phyloP scores from a whole-genome alignment of 2,797 vertebrate species.

The Champsocephalus gunnari region DNA sequence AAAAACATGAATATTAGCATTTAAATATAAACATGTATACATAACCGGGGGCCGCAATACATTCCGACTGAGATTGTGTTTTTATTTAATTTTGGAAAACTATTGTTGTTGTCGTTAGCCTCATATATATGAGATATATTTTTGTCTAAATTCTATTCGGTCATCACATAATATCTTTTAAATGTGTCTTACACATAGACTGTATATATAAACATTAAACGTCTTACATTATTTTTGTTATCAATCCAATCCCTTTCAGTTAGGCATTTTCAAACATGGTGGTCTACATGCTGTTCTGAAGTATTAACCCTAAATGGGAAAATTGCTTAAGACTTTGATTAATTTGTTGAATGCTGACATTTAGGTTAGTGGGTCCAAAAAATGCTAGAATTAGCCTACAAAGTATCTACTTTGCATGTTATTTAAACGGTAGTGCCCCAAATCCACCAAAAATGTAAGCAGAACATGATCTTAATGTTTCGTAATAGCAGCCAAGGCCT shows the following conservation, averaged over 20 bases:
- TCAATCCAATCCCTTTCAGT: background rate
- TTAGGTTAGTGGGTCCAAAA: background rate
- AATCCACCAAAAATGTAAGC: too few species aligned
- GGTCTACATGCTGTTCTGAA: background rate
- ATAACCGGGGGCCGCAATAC: too few species aligned
- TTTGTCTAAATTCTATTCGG: too few species aligned
- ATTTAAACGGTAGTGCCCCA: background rate
- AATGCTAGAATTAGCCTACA: background rate
- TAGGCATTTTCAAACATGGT: background rate
- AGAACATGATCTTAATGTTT: too few species aligned
- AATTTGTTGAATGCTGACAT: background rate
- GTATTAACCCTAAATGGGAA: background rate
- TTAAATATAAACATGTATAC: too few species aligned
- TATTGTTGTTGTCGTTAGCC: too few species aligned
- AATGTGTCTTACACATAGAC: background rate
- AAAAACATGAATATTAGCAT: too few species aligned
- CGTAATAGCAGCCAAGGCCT: background rate
- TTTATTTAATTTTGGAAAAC: too few species aligned
- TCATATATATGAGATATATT: too few species aligned
- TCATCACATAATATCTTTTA: too few species aligned
- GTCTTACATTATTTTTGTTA: background rate
- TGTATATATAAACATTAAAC: too few species aligned
- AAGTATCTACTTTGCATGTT: background rate
- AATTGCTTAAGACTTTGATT: background rate
- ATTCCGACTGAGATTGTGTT: too few species aligned